Evolutionary conservation across 92 coral and sea anemone species (phyloP), one percentile per base, ranked within the genome.

Genomic region (Epizoanthus ramosus): DNA sequence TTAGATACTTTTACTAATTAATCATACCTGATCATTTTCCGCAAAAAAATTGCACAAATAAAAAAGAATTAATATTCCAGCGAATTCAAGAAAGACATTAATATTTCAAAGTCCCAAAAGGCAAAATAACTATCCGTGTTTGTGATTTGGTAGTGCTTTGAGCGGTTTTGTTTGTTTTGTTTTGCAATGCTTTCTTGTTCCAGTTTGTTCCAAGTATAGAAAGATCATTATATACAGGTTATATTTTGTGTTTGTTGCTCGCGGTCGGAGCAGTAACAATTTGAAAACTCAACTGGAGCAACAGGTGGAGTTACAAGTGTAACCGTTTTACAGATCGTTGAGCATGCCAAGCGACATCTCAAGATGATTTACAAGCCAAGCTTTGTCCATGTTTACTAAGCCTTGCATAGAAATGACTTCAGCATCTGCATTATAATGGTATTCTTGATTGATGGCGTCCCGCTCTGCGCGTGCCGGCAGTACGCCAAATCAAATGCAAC

Each of bases 391-490:
- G 63, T 68, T 80, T 85, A 85, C 89, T 57, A 68, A 75, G 83
- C 84, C 84, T n/a, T 85, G 83, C 67, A 86, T 79, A 77, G 74
- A 90, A 88, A 75, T 87, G 80, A 79, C 77, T 84, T 79, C 80
- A 57, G 58, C n/a, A 91, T 93, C 90, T 89, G 87, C 97, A 91
- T 93, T 80, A 90, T 84, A 93, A 93, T 73, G 75, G 79, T 16
- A 66, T 72, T 64, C 54, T 68, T 91, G 93, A 93, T 81, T 91
- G 94, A 93, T 79, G 76, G 90, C 87, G 86, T 75, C 87, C 72
- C 69, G 71, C 77, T 52, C 72, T 63, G 87, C 98, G 98, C 98
- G 98, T 93, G 98, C 95, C 98, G 72, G 80, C 85, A 85, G 63
- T 85, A 80, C 90, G 90, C 81, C 90, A 68, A 21, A 41, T 43